Conservation (phyloP, 2,797 vertebrate genomes). For the Astyanax mexicanus region DNA sequence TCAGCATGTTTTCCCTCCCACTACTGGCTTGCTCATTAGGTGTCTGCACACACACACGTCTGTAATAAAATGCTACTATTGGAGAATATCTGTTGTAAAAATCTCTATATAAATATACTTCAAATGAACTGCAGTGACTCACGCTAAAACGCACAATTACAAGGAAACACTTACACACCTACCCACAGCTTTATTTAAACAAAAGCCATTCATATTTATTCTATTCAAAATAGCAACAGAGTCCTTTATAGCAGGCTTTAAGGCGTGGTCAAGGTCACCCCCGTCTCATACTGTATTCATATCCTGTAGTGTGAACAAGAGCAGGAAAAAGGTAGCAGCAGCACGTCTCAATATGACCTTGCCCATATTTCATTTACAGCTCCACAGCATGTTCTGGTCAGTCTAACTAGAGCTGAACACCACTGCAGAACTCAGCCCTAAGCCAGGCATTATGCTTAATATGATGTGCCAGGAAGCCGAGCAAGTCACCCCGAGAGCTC, state of each 20-base stretch:
- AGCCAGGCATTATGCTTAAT: conserved; percentile 57
- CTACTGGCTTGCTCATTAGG: neutral
- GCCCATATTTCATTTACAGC: conserved; percentile 6
- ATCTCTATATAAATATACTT: neutral
- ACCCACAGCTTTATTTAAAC: neutral
- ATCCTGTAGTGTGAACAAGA: conserved; percentile 33
- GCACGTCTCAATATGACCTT: conserved; percentile 26
- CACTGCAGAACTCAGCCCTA: conserved; percentile 50
- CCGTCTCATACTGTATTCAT: conserved; percentile 32
- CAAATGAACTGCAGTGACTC: neutral
- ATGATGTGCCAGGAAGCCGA: conserved; percentile 52
- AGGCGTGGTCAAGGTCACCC: conserved; percentile 33
- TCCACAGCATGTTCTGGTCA: conserved; percentile 14
- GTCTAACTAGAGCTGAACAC: conserved; percentile 37
- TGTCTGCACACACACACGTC: neutral
- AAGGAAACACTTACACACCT: no score
- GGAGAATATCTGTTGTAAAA: neutral
- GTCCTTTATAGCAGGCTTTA: conserved; percentile 8
- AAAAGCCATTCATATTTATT: conserved; percentile 6
- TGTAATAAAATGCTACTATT: neutral
- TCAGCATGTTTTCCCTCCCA: neutral
- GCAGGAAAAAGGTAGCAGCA: conserved; percentile 29
- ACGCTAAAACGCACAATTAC: neutral
- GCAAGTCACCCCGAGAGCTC: conserved; percentile 25
- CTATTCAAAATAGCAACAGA: neutral